Evolutionary conservation across 2,888 invertebrate genomes (phyloP), one percentile per base, ranked within the genome.

Genomic region (Drosophila melanocephala): DNA sequence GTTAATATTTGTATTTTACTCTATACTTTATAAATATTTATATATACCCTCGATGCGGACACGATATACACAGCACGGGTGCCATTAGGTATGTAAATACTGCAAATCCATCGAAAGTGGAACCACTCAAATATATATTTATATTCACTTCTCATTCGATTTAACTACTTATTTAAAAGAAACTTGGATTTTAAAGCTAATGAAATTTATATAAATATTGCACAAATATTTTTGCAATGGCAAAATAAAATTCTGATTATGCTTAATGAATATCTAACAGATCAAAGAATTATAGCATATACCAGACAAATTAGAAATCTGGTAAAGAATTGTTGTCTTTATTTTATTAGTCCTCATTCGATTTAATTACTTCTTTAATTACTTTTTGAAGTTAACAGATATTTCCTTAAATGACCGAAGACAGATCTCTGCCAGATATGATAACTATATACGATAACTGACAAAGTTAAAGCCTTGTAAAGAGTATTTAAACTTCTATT

Each of bases 1-100:
- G 77, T 77, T 81, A 77, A 81, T 81, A 77, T 77, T 71, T 77
- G 60, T 61, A 35, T n/a, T 56, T 28, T 5, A 51, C 22, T 50
- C 16, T 12, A 22, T 22, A 47, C 22, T 16, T 4, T 7, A 47
- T 60, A 22, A 4, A 53, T 19, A 22, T 6, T 63, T 53, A 12
- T 6, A 28, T 22, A 32, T 56, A 56, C 57, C 37, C 62, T n/a
- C 33, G 10, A 10, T 28, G 33, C 10, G 63, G 33, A n/a, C 62
- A 59, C 60, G 59, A 58, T 19, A 39, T 32, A 12, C 5, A 16
- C 35, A 5, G 44, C 14, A 7, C 7, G 6, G 28, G 3, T 22
- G 42, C 5, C 22, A 32, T 58, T 28, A 56, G 12, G 28, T 22
- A 16, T 16, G n/a, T 42, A 58, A 10, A 19, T 26, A 22, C 14